Percentiles rank a stretch among this genome's conserved stretches.
Evolutionary conservation across 2,797 vertebrate genomes (phyloP).

Genomic region (Phylloscopus collybita): DNA sequence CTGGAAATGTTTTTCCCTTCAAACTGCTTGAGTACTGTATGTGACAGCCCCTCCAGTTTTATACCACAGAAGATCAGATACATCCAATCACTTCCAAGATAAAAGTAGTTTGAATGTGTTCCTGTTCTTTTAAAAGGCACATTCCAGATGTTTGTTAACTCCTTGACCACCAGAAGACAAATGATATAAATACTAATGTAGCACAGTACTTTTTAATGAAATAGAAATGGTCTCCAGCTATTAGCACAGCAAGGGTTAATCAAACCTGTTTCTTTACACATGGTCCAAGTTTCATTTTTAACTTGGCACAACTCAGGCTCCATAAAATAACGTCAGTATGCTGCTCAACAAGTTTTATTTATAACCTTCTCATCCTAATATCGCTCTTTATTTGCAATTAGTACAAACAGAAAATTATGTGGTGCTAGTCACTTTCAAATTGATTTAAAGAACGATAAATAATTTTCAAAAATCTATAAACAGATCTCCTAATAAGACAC

Average conservation of each 20-base stretch:
- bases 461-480: conserved; percentile 10
- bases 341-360: conserved; percentile 39
- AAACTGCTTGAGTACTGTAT: neutral
- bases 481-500: neutral
- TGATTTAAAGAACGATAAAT: conserved; percentile 29
- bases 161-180: conserved; percentile 9
- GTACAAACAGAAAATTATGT: conserved; percentile 28
- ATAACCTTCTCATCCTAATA: conserved; percentile 31
- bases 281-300: conserved; percentile 2
- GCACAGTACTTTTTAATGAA: neutral
- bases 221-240: neutral
- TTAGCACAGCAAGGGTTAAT: neutral
- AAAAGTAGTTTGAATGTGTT: conserved; percentile 31
- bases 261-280: neutral
- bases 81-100: conserved; percentile 11
- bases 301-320: conserved; percentile 7
- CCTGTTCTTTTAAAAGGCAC: conserved; percentile 6
- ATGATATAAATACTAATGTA: neutral
- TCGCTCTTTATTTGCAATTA: conserved; percentile 43
- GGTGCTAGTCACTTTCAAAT: conserved; percentile 11
- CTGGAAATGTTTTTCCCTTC: conserved; percentile 55
- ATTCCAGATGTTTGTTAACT: conserved; percentile 48
- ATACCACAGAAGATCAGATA: conserved; percentile 18
- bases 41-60: conserved; percentile 42
- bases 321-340: neutral